phyloP scores from a whole-genome alignment of 1,140 invertebrate species.

The Penaeus japonicus region DNA sequence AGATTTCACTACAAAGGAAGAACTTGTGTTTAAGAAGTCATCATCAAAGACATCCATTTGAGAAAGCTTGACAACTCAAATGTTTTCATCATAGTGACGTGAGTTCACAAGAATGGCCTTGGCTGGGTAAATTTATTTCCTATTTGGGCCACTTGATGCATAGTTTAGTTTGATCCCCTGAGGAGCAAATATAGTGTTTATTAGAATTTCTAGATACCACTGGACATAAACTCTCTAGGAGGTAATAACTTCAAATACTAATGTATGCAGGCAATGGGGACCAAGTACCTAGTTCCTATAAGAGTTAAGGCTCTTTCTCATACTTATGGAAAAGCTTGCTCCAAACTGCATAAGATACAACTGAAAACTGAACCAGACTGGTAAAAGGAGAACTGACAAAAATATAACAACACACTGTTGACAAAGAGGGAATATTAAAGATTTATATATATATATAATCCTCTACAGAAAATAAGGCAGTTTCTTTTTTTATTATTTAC shows the following conservation, averaged over 20 bases:
- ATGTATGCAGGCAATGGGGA: conserved; percentile 52
- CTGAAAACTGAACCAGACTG: conserved; percentile 11
- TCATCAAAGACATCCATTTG: conserved; percentile 24
- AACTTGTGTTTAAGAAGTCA: conserved; percentile 32
- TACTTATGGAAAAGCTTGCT: conserved; percentile 50
- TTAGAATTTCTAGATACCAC: conserved; percentile 51
- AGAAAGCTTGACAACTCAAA: conserved; percentile 22
- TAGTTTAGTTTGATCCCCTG: conserved; percentile 53
- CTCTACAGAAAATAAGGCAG: too few relatives aligned
- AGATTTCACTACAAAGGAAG: conserved; percentile 46
- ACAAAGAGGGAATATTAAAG: not conserved
- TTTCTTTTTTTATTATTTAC: too few relatives aligned
- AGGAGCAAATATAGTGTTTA: conserved; percentile 45
- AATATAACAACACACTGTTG: not conserved
- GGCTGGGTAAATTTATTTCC: conserved; percentile 18
- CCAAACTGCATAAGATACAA: conserved; percentile 42
- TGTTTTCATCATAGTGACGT: too few relatives aligned
- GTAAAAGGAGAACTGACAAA: too few relatives aligned
- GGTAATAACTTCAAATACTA: conserved; percentile 55
- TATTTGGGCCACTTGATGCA: conserved; percentile 48
- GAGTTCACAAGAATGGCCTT: not conserved
- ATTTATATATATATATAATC: too few relatives aligned
- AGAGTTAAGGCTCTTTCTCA: conserved; percentile 55
- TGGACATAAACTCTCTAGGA: conserved; percentile 56
- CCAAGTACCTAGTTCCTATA: conserved; percentile 46